These are phyloP conservation scores for Neogale vison DNA, from an alignment of 2,113 vertebrate genomes.

Conservation along the genomic window DNA sequence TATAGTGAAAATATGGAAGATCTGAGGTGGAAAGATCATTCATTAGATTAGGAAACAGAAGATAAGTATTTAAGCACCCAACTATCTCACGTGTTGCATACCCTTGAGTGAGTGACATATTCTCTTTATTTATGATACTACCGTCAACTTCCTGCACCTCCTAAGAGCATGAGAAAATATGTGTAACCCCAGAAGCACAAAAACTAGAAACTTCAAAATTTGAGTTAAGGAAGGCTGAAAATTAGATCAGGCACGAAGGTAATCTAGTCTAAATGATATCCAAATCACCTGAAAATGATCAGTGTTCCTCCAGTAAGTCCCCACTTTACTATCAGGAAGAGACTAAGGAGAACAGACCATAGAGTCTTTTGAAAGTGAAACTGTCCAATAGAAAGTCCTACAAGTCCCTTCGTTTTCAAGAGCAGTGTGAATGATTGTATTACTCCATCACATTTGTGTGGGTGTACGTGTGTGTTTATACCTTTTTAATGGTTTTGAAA, in stretches of 20 bases:
- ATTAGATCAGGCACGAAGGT: background rate
- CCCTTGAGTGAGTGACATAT: background rate
- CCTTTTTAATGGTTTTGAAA: conserved; percentile 23
- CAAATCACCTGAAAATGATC: background rate
- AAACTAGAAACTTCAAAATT: background rate
- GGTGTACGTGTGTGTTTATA: background rate
- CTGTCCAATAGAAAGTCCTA: background rate
- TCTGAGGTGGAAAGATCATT: background rate
- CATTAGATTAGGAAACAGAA: background rate
- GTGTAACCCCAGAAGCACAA: background rate
- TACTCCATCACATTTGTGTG: background rate
- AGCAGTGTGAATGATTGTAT: background rate
- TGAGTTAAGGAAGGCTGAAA: background rate
- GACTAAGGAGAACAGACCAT: background rate
- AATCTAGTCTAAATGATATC: background rate
- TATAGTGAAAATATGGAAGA: background rate
- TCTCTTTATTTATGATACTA: background rate
- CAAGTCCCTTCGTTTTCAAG: background rate
- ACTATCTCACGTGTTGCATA: background rate
- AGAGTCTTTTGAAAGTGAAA: background rate
- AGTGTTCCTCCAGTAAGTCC: background rate
- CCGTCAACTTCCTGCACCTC: background rate
- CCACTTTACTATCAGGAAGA: background rate
- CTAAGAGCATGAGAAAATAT: background rate
- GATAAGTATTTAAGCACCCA: background rate